Base-by-base conservation (phyloP, 2,113 vertebrate genomes). In the Vidua chalybeata region DNA sequence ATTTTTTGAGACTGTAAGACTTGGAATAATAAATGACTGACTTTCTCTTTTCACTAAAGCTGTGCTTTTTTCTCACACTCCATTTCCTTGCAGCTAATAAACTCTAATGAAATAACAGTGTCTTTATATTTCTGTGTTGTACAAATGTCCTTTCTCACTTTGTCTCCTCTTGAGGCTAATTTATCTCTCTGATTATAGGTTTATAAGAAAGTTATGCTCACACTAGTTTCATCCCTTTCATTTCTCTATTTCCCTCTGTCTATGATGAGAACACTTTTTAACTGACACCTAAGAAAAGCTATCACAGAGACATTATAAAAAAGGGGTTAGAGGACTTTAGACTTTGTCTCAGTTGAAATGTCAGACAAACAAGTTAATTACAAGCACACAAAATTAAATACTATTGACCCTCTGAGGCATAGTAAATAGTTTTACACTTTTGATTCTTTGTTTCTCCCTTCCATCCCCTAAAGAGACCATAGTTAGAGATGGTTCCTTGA, bases 71-170 rank as follows among this genome's bases (percentile, higher is more conserved):
- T 96, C 90, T 95, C 94, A 94, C 0, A 10, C 62, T 94, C 56
- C 63, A 77, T 92, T 96, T 96, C 89, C 72, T 96, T 88, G 41
- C 39, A 94, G 66, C 90, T 96, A 96, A 96, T 90, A 95, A 96
- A 93, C 80, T 51, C 51, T 91, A 91, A 96, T 72, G 62, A 95
- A 95, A 96, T 69, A 87, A 31, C 27, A 49, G 17, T 49, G 56
- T 28, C 35, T 82, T 85, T 73, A 35, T 45, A 87, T 24, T 84
- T 84, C 58, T 81, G 48, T 91, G 23, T 68, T 56, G 16, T n/a
- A 78, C 83, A 95, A 90, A 87, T 96, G 84, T 95, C 87, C 77
- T 93, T 95, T 89, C 76, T 95, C 89, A 79, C 69, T 86, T 61
- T 55, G 66, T 87, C 64, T 92, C 35, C 71, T 96, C 64, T 87